Evolutionary conservation across 2,888 invertebrate genomes (phyloP).

Genomic region (Macrosiphum euphorbiae): DNA sequence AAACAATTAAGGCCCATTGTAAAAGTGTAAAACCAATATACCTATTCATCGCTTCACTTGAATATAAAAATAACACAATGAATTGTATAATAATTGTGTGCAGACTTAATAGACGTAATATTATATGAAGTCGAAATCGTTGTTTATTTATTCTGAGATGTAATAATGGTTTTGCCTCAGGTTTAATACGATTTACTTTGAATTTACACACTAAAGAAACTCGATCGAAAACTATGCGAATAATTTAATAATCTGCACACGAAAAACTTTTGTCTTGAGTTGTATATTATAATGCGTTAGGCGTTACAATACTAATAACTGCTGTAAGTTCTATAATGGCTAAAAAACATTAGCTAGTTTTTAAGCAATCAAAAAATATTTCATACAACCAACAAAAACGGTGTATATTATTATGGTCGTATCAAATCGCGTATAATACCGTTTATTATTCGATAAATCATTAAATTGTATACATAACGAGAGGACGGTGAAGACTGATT

Average conservation of each 20-base stretch:
- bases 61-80: not conserved
- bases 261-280: not conserved
- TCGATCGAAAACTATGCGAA: not conserved
- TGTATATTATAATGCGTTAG: not conserved
- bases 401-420: not conserved
- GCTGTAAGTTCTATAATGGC: not conserved
- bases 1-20: not conserved
- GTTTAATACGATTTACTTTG: not conserved
- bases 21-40: not conserved
- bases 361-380: not conserved
- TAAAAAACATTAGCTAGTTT: not conserved
- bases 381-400: not conserved
- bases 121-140: not conserved
- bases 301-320: not conserved
- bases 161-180: not conserved
- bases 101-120: not conserved
- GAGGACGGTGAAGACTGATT: not conserved
- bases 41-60: not conserved
- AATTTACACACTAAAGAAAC: not conserved
- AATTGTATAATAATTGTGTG: not conserved
- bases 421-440: not conserved
- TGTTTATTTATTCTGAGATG: not conserved
- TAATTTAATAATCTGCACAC: not conserved
- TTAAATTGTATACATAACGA: not conserved
- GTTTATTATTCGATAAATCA: not conserved